Conservation (phyloP, 1,140 invertebrate genomes). For the Ceratina japonica region DNA sequence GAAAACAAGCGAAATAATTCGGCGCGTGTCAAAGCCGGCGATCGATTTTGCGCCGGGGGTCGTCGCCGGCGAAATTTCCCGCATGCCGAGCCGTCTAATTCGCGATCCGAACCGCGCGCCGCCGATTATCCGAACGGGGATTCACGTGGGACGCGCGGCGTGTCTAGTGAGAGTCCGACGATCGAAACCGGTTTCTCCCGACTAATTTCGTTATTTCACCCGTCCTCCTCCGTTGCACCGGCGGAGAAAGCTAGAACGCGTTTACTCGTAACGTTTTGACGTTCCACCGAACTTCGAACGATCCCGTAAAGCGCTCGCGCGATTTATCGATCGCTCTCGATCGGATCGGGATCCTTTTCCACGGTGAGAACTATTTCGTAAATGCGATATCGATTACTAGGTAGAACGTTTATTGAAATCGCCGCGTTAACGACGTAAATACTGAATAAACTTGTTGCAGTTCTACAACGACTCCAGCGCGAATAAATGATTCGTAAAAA, state of each 20-base stretch:
- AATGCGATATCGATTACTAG: too few relatives aligned
- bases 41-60: background rate
- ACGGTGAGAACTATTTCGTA: too few relatives aligned
- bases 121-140: constrained; percentile 15
- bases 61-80: constrained; percentile 9
- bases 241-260: constrained; percentile 17
- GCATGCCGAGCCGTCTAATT: constrained; percentile 30
- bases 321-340: background rate
- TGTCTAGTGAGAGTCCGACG: constrained; percentile 51
- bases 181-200: constrained; percentile 58
- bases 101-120: constrained; percentile 20
- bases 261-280: background rate
- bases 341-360: too few relatives aligned
- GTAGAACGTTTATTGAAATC: too few relatives aligned
- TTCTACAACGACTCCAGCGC: too few relatives aligned
- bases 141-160: constrained; percentile 26
- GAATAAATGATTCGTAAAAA: too few relatives aligned
- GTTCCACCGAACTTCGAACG: background rate
- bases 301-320: background rate
- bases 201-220: constrained; percentile 52
- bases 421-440: too few relatives aligned
- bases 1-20: too few relatives aligned
- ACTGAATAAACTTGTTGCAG: too few relatives aligned
- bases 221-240: constrained; percentile 10
- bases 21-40: too few relatives aligned